Conservation (phyloP, 2,888 invertebrate genomes). For the Itoplectis maculator region DNA sequence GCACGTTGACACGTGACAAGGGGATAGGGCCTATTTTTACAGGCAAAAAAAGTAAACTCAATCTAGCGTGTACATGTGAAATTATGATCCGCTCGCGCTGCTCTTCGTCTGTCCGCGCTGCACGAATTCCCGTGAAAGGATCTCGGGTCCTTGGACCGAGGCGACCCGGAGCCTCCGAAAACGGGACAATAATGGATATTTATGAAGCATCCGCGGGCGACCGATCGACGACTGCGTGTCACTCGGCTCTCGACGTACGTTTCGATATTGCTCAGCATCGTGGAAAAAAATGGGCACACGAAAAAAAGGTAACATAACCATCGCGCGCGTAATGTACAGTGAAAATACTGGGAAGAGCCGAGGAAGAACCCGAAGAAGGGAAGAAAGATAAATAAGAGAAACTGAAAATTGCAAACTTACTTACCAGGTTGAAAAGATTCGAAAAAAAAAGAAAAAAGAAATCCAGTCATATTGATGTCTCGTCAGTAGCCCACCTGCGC, state of each 20-base stretch:
- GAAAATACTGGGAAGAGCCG: constrained; percentile 50
- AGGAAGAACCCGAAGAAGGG: not conserved
- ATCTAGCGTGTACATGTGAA: constrained; percentile 65
- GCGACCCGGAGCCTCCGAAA: constrained; percentile 60
- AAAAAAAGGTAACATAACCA: constrained; percentile 56
- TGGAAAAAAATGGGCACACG: constrained; percentile 70
- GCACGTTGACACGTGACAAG: constrained; percentile 70
- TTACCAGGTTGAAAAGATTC: constrained; percentile 53
- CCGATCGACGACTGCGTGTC: constrained; percentile 1
- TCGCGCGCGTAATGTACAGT: constrained; percentile 70
- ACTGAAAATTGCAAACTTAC: constrained; percentile 77
- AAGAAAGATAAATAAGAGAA: constrained; percentile 34
- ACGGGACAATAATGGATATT: constrained; percentile 78
- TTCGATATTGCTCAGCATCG: constrained; percentile 75
- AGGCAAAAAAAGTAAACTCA: constrained; percentile 54
- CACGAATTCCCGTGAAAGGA: constrained; percentile 35
- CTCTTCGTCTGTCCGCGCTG: constrained; percentile 6
- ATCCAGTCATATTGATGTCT: constrained; percentile 20
- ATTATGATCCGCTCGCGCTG: constrained; percentile 70
- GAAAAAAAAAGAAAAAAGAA: constrained; percentile 23
- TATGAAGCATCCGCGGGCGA: constrained; percentile 73
- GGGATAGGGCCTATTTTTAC: constrained; percentile 64
- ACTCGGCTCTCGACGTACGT: constrained; percentile 62
- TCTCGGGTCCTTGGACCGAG: constrained; percentile 40
- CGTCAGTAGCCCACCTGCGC: constrained; percentile 52